Percentiles rank a stretch among this genome's conserved stretches.
Evolutionary conservation across 2,797 vertebrate species (phyloP).

Genomic region (Sphenodon punctatus): DNA sequence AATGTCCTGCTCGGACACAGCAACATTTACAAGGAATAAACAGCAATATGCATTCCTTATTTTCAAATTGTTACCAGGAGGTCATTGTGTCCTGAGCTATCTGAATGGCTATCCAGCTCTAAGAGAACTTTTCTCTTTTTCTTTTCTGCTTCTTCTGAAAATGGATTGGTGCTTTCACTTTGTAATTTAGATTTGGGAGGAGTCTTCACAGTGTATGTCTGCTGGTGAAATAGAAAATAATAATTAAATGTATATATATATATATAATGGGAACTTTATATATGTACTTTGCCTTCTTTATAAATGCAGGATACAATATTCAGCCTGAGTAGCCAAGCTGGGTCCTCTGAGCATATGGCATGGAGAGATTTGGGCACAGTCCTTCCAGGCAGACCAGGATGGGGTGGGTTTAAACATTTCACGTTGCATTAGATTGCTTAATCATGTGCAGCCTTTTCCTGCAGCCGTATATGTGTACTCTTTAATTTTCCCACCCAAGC

Average conservation of each 20-base stretch:
- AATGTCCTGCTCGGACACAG: background rate
- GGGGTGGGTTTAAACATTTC: background rate
- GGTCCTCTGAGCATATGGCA: background rate
- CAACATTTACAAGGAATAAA: background rate
- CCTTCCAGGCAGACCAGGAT: background rate
- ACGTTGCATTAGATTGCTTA: background rate
- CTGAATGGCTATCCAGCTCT: slow-evolving; percentile 86
- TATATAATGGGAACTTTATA: no score
- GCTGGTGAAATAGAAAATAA: slow-evolving; percentile 39
- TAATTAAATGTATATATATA: background rate
- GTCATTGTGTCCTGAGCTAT: slow-evolving; percentile 89
- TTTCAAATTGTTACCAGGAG: slow-evolving; percentile 80
- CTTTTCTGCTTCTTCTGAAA: slow-evolving; percentile 48
- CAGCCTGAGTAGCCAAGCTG: background rate
- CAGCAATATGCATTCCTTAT: background rate
- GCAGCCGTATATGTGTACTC: background rate
- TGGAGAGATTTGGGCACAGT: background rate
- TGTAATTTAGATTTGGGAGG: slow-evolving; percentile 76
- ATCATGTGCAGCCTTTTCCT: background rate
- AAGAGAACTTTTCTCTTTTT: slow-evolving; percentile 80
- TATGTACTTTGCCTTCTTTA: no score
- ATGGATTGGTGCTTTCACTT: slow-evolving; percentile 55
- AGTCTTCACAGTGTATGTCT: slow-evolving; percentile 89
- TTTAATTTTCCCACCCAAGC: background rate
- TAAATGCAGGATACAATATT: no score